Evolutionary conservation across 2,888 invertebrate genomes (phyloP).

Genomic region (Drosophila dives): DNA sequence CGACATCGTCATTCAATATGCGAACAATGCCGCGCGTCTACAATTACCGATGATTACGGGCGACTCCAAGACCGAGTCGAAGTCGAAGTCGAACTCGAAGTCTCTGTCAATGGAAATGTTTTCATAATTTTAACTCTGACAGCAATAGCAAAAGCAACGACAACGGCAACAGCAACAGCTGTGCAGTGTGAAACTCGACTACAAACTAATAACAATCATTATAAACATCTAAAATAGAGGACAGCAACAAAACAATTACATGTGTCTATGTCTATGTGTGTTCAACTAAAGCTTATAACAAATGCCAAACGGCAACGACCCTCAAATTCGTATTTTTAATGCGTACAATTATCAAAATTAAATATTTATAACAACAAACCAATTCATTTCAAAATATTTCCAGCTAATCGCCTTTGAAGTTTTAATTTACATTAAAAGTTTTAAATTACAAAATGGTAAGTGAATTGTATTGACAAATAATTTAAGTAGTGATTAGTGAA

Average conservation of each 20-base stretch:
- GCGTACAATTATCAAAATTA: conserved; percentile 35
- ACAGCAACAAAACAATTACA: conserved; percentile 44
- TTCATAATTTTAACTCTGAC: conserved; percentile 49
- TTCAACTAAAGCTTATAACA: conserved; percentile 28
- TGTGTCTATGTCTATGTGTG: conserved; percentile 4
- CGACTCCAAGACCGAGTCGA: conserved; percentile 13
- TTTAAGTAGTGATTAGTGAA: not conserved
- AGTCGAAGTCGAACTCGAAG: conserved; percentile 20
- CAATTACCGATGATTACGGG: conserved; percentile 50
- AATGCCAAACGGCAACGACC: conserved; percentile 54
- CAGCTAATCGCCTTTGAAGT: conserved; percentile 57
- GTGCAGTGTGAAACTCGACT: conserved; percentile 37
- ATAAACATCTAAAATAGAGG: conserved; percentile 52
- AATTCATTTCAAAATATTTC: conserved; percentile 43
- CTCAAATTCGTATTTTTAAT: conserved; percentile 42
- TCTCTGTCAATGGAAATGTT: conserved; percentile 44
- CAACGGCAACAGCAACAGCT: conserved; percentile 25
- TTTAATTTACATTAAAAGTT: conserved; percentile 47
- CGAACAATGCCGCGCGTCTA: conserved; percentile 68
- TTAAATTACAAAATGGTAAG: conserved; percentile 60
- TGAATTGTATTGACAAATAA: not conserved
- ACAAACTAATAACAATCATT: conserved; percentile 54
- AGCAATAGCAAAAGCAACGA: not conserved
- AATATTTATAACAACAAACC: conserved; percentile 10
- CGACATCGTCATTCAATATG: conserved; percentile 70